Base-by-base conservation (phyloP, 2,113 vertebrate genomes). In the Rhea americana region DNA sequence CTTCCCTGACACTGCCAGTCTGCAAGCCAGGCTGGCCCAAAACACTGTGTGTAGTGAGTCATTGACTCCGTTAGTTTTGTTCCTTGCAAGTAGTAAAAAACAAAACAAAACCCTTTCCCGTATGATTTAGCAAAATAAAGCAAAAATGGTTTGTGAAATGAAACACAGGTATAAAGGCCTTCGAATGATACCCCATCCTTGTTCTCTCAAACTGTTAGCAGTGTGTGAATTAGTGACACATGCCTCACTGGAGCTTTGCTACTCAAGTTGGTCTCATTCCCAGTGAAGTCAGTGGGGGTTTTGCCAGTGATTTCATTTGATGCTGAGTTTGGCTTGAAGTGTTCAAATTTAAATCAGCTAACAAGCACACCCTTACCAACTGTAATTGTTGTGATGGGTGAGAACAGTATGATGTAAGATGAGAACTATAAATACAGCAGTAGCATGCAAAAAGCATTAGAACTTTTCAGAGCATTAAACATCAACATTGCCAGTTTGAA, bases 221-320 rank as follows among this genome's bases (percentile, higher is more conserved):
- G 81, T 77, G 75, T 95, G 90, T 70, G 89, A 85, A 66, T 68
- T 84, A 63, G 88, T 83, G 88, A 94, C 90, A 72, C 79, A 83
- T 56, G 73, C 32, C 79, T 95, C 50, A 0, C 0, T 6, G 87
- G 87, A 95, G 79, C 59, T 50, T 59, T 51, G 74, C 76, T 91
- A 28, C 43, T 89, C 91, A 77, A 70, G 26, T 90, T 94, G 91
- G 94, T 86, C 81, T 94, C 41, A 67, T 82, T 91, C 95, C 88
- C 78, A 82, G 91, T 95, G 77, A 94, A 93, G 85, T 82, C 93
- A 70, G 55, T 68, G 51, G 51, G 43, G 93, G 3, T 50, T 94
- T 96, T 93, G 83, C 93, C 82, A 93, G 53, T 39, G 80, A 84
- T 93, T 95, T 93, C 59, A 79, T 79, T 66, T 45, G 41, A 58